Evolutionary conservation across 2,888 invertebrate genomes (phyloP), one percentile per base, ranked within the genome.

Genomic region (Hydrotaea cyrtoneurina): DNA sequence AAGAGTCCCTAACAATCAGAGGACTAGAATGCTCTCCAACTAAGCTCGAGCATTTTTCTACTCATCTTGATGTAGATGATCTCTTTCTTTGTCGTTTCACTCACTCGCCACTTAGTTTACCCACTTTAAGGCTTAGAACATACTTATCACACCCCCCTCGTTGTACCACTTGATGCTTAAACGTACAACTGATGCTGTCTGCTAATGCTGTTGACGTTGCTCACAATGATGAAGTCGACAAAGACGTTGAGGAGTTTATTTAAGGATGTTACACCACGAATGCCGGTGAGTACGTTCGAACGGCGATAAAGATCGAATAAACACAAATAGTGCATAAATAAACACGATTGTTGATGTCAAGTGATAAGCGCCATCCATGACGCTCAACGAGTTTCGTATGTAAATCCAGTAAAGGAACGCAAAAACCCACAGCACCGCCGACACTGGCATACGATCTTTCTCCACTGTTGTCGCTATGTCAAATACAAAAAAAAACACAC

Each of bases 301-400:
- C 69, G 69, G 64, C 73, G 90, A 90, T 91, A 90, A 89, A 90
- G 89, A 90, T 90, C 90, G 73, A 88, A 88, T 88, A 87, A 89
- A 89, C 90, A 89, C 90, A 90, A 90, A 90, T 90, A 89, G 90
- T 89, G 90, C 90, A 90, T 90, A 90, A 90, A 90, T 91, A 90
- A 90, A 90, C 91, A 90, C 88, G 90, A 90, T 89, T 90, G 89
- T 88, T 89, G 90, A 90, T 90, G 89, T 89, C 89, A 89, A 89
- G 81, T 84, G 86, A 87, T 87, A 87, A 86, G 86, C 87, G 86
- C 86, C 86, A 85, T 74, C 75, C 78, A 39, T 23, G 59, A 50
- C 31, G 59, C 26, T 26, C 59, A 59, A 59, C 59, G 2, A 23
- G 57, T 57, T 57, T 57, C 11, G 21, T n/a, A 57, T 57, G 57